These are phyloP conservation scores for Schizaphis graminum DNA, from an alignment of 2,888 invertebrate species.

Conservation along the genomic window DNA sequence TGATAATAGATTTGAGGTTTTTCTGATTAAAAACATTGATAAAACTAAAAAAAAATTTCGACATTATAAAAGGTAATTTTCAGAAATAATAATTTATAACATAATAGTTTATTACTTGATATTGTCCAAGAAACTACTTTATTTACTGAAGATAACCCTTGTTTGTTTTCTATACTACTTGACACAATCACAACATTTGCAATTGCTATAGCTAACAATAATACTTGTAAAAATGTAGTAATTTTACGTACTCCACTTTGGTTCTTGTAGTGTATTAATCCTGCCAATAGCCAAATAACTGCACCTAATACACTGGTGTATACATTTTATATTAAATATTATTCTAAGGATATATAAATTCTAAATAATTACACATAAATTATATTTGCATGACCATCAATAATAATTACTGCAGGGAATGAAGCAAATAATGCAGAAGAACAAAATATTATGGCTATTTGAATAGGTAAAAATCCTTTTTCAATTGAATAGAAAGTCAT, in stretches of 20 bases:
- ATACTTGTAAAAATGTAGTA: slow-evolving; percentile 66
- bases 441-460: slow-evolving; percentile 29
- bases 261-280: slow-evolving; percentile 37
- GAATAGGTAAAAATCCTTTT: slow-evolving; percentile 18
- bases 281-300: slow-evolving; percentile 50
- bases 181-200: slow-evolving; percentile 70
- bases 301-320: slow-evolving; percentile 46
- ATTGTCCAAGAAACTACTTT: slow-evolving; percentile 77
- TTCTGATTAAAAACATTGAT: slow-evolving; percentile 46
- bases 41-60: slow-evolving; percentile 40
- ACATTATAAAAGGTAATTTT: not conserved
- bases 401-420: slow-evolving; percentile 85
- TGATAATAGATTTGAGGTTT: slow-evolving; percentile 34
- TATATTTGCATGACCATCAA: slow-evolving; percentile 78
- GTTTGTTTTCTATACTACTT: slow-evolving; percentile 70
- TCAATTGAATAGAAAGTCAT: slow-evolving; percentile 63
- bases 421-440: slow-evolving; percentile 69
- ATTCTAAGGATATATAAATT: not conserved
- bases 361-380: slow-evolving; percentile 74
- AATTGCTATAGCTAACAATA: slow-evolving; percentile 69
- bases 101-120: slow-evolving; percentile 73
- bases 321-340: slow-evolving; percentile 7
- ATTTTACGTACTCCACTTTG: slow-evolving; percentile 41
- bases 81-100: not conserved
- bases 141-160: slow-evolving; percentile 74